Evolutionary conservation across 2,888 invertebrate genomes (phyloP).

Genomic region (Pseudococcus jackbeardsleyi): DNA sequence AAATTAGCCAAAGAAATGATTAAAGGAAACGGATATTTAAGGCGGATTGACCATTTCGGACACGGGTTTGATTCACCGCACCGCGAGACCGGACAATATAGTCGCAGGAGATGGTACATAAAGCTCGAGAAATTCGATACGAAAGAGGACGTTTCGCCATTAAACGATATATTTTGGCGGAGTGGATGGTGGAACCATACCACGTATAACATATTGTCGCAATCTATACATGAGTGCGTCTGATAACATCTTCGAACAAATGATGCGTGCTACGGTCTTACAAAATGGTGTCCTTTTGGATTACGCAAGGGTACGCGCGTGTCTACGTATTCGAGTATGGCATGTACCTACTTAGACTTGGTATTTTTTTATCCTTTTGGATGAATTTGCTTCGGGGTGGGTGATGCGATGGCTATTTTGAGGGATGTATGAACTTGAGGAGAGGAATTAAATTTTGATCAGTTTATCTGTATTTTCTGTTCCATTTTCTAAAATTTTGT

Average conservation of each 20-base stretch:
- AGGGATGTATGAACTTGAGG: neutral
- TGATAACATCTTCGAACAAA: slow-evolving; percentile 54
- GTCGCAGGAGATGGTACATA: slow-evolving; percentile 22
- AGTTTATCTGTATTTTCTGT: no score
- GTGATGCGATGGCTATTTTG: neutral
- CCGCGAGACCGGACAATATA: neutral
- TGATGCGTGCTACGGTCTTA: slow-evolving; percentile 47
- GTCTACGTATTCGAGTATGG: neutral
- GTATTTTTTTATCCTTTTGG: neutral
- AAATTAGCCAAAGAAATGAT: slow-evolving; percentile 21
- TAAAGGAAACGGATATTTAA: slow-evolving; percentile 48
- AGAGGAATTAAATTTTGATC: neutral
- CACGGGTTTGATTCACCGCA: neutral
- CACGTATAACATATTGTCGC: slow-evolving; percentile 41
- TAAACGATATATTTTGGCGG: slow-evolving; percentile 30
- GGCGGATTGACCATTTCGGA: slow-evolving; percentile 43
- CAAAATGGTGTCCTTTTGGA: slow-evolving; percentile 22
- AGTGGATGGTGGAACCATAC: neutral
- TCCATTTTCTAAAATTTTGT: no score
- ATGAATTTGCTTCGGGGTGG: neutral
- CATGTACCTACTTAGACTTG: neutral
- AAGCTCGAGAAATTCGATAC: slow-evolving; percentile 33
- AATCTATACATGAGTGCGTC: slow-evolving; percentile 31
- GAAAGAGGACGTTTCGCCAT: slow-evolving; percentile 17
- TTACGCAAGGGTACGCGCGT: slow-evolving; percentile 6